Evolutionary conservation across 2,113 vertebrate species (phyloP).

Genomic region (Ptyas mucosa): DNA sequence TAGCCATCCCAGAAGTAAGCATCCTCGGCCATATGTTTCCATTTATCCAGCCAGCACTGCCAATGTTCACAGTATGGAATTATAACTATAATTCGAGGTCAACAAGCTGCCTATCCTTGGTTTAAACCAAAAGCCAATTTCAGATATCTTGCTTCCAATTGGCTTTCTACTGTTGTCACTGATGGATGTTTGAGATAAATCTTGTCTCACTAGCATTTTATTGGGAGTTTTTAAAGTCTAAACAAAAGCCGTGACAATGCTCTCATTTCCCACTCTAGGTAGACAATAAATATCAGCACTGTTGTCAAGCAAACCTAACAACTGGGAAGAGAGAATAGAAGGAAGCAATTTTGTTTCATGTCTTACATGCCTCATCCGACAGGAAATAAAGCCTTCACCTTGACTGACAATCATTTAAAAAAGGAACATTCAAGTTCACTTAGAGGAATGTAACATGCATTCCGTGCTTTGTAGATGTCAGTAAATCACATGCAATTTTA

Average conservation of each 20-base stretch:
- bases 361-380: neutral
- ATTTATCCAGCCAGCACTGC: neutral
- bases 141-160: neutral
- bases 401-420: rapidly evolving
- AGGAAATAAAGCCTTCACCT: neutral
- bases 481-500: neutral
- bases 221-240: neutral
- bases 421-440: rapidly evolving
- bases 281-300: neutral
- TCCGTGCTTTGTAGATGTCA: rapidly evolving
- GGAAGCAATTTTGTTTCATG: neutral
- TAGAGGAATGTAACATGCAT: neutral
- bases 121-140: neutral
- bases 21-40: neutral
- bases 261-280: neutral
- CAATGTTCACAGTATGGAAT: neutral
- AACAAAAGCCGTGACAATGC: neutral
- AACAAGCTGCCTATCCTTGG: neutral
- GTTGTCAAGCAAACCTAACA: neutral
- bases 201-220: neutral
- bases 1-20: neutral
- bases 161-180: neutral
- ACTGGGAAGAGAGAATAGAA: neutral
- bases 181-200: neutral
- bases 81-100: neutral